Evolutionary conservation across 2,113 vertebrate genomes (phyloP), one percentile per base, ranked within the genome.

Genomic region (Cygnus buccinator): DNA sequence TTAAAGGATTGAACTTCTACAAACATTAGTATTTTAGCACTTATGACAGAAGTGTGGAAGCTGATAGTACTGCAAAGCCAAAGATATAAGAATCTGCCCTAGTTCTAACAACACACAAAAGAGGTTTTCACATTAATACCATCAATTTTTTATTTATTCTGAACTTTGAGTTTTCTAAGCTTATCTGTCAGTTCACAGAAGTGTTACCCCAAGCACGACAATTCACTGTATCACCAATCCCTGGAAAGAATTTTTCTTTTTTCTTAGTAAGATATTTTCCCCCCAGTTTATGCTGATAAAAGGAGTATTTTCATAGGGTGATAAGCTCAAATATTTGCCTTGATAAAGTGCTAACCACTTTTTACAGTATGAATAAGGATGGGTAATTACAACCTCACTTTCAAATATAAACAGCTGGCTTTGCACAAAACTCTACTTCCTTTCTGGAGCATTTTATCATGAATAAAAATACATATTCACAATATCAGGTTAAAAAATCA

Each of bases 251-350:
- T 74, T 66, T 41, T 72, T 57, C 35, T 62, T 57, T 85, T 73
- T 93, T 72, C 37, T 68, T 33, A 26, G 28, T 39, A 82, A 50
- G 39, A 35, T 68, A 72, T 59, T 87, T 91, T 83, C 43, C 48
- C 52, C 4, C 2, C 70, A 72, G 33, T 89, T 82, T 71, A 67
- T 61, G 31, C 39, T 48, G 29, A 88, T 77, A 39, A 84, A 94
- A 86, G 31, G 90, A 78, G 39, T 26, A 46, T 54, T 84, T 87
- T 71, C 44, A n/a, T 58, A 71, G 28, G 50, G 39, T 55, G 90
- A 91, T 72, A 93, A 91, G 43, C 31, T 84, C 71, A 83, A 93
- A 92, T 87, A 83, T 79, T 94, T 94, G 46, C 63, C 50, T 58
- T 70, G 39, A 89, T 77, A 43, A 94, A 84, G 23, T 37, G 79